Base-by-base conservation (phyloP, 2,888 invertebrate species). In the Nephrotoma flavescens region DNA sequence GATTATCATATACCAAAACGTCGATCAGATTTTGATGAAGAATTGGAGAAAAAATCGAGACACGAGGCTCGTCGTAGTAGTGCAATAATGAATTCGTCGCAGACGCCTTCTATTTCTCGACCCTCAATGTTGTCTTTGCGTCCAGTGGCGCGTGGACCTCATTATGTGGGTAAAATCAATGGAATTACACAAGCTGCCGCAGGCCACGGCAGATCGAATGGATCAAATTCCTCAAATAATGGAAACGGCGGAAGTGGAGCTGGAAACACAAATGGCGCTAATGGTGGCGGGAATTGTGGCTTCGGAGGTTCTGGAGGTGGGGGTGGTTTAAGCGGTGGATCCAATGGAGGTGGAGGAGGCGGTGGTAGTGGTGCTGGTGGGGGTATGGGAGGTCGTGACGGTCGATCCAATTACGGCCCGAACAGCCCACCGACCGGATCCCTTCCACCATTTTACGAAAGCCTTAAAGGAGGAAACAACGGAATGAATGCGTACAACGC, bases 401-500 rank as follows among this genome's bases (percentile, higher is more conserved):
- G 97, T 0, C 94, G 97, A 86, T 95, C 96, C 87, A 96, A 96
- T 90, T 97, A 97, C 90, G 96, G 96, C 2, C 97, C 97, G 6
- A 96, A 96, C 89, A 97, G 96, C 89, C 97, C 97, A 86, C 97
- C 97, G 1, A 96, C 96, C 0, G 96, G 96, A 12, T 96, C 96
- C 86, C 92, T 97, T 87, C 97, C 97, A n/a, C 97, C 97, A 0
- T 97, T 97, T 90, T 97, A 97, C 91, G 97, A 97, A 91, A 96
- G 96, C 9, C 93, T 97, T 0, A 97, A 97, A 91, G 94, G 95
- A 86, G 96, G 96, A 12, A 96, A 95, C 89, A 95, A 94, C 88
- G 93, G 94, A 11, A 93, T 93, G 86, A 94, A 93, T 88, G 93
- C 93, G 87, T 96, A 94, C 89, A 95, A 95, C 89, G 94, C 94